These are phyloP conservation scores for Caranx melampygus DNA, from an alignment of 2,113 vertebrate genomes.

Conservation along the genomic window DNA sequence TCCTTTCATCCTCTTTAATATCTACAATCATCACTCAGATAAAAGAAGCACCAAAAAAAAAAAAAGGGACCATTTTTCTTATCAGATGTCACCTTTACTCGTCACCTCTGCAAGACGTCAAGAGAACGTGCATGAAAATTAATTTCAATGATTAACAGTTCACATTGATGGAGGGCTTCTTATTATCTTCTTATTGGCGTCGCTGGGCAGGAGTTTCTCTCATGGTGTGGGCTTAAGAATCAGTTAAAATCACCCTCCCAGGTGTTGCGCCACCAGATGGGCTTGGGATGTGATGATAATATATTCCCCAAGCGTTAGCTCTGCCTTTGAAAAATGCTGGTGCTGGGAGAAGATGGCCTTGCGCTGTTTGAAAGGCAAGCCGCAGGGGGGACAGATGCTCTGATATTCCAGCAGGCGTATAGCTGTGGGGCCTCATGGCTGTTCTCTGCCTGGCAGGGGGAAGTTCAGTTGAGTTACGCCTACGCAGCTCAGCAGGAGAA, in stretches of 20 bases:
- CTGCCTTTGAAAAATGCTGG: conserved; percentile 71
- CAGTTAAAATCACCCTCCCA: conserved; percentile 58
- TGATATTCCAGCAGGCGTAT: conserved; percentile 71
- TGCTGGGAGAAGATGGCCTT: conserved; percentile 68
- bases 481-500: conserved; percentile 50
- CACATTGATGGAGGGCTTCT: conserved; percentile 24
- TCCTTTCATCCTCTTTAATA: conserved; percentile 59
- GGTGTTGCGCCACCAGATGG: conserved; percentile 72
- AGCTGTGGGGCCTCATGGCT: conserved; percentile 58
- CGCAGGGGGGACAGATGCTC: conserved; percentile 70
- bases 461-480: conserved; percentile 66
- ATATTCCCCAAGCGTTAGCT: conserved; percentile 65
- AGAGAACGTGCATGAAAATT: conserved; percentile 19
- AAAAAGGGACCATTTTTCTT: conserved; percentile 21
- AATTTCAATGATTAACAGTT: conserved; percentile 53
- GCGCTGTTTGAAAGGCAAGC: conserved; percentile 69
- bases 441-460: conserved; percentile 58
- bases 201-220: conserved; percentile 17
- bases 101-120: conserved; percentile 10
- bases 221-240: conserved; percentile 41
- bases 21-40: conserved; percentile 44
- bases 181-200: conserved; percentile 4
- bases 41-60: neutral
- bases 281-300: conserved; percentile 63
- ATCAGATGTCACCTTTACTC: conserved; percentile 55